Evolutionary conservation across 2,888 invertebrate genomes (phyloP).

Genomic region (Nephrocerus scutellatus): DNA sequence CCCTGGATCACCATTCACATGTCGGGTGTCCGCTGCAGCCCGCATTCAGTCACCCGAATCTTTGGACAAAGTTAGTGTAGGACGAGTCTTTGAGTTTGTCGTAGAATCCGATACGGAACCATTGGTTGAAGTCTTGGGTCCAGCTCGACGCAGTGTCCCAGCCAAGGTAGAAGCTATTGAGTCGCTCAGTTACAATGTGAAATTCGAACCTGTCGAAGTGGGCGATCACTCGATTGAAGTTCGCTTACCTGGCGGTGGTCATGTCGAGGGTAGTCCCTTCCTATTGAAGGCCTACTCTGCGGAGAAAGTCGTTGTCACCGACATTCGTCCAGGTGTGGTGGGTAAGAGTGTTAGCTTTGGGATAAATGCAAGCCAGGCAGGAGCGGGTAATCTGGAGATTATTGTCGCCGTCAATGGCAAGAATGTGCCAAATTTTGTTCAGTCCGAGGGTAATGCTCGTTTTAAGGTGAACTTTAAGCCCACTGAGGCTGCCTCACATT

Average conservation of each 20-base stretch:
- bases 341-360: slow-evolving; percentile 91
- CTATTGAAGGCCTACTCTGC: slow-evolving; percentile 94
- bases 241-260: slow-evolving; percentile 59
- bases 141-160: slow-evolving; percentile 63
- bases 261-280: slow-evolving; percentile 93
- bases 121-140: slow-evolving; percentile 72
- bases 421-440: slow-evolving; percentile 97
- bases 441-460: slow-evolving; percentile 93
- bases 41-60: slow-evolving; percentile 76
- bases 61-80: slow-evolving; percentile 83
- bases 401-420: slow-evolving; percentile 93
- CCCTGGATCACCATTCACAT: slow-evolving; percentile 60
- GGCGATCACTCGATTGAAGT: slow-evolving; percentile 89
- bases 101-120: slow-evolving; percentile 81
- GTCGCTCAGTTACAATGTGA: slow-evolving; percentile 51
- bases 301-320: slow-evolving; percentile 87
- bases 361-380: slow-evolving; percentile 76
- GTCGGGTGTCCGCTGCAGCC: slow-evolving; percentile 67
- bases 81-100: slow-evolving; percentile 73
- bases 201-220: slow-evolving; percentile 81
- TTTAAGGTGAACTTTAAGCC: slow-evolving; percentile 95
- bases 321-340: slow-evolving; percentile 83
- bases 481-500: slow-evolving; percentile 85
- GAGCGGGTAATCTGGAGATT: slow-evolving; percentile 95
- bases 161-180: slow-evolving; percentile 51